A percentile compares a stretch with the other conserved stretches of the same genome.
phyloP scores from a whole-genome alignment of 2,888 invertebrate genomes.

The Esperia sulphurella region DNA sequence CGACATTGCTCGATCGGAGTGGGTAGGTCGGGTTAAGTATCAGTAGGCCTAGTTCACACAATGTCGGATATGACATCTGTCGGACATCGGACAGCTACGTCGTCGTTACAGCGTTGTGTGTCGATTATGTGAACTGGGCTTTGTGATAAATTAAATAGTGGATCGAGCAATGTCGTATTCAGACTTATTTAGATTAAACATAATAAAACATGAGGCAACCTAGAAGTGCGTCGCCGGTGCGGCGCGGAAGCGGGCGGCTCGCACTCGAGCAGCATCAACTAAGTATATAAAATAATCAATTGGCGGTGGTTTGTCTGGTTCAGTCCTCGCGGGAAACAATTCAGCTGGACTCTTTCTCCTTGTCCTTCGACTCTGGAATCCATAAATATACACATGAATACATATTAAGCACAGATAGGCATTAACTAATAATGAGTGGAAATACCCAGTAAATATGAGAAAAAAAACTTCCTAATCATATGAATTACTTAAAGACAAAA shows the following conservation, averaged over 20 bases:
- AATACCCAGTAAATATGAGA: too few relatives aligned
- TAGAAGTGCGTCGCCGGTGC: conserved; percentile 26
- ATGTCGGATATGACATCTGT: not conserved
- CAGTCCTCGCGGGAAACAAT: conserved; percentile 66
- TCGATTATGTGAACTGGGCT: not conserved
- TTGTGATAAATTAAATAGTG: not conserved
- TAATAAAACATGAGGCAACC: conserved; percentile 65
- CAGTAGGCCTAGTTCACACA: not conserved
- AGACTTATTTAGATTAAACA: conserved; percentile 49
- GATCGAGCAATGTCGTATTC: conserved; percentile 52
- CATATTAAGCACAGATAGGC: not conserved
- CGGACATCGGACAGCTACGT: not conserved
- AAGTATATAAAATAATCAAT: conserved; percentile 67
- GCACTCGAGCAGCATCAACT: conserved; percentile 44
- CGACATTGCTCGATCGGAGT: conserved; percentile 43
- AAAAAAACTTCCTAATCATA: too few relatives aligned
- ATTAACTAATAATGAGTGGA: not conserved
- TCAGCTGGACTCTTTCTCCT: conserved; percentile 85
- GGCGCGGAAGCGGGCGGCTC: conserved; percentile 23
- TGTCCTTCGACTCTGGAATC: conserved; percentile 83
- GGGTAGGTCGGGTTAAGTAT: not conserved
- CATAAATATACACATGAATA: conserved; percentile 6
- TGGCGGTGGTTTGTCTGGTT: conserved; percentile 77
- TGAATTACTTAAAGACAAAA: too few relatives aligned
- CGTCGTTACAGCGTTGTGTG: too few relatives aligned